Evolutionary conservation across 2,113 vertebrate genomes (phyloP), one percentile per base, ranked within the genome.

Genomic region (Saguinus midas): DNA sequence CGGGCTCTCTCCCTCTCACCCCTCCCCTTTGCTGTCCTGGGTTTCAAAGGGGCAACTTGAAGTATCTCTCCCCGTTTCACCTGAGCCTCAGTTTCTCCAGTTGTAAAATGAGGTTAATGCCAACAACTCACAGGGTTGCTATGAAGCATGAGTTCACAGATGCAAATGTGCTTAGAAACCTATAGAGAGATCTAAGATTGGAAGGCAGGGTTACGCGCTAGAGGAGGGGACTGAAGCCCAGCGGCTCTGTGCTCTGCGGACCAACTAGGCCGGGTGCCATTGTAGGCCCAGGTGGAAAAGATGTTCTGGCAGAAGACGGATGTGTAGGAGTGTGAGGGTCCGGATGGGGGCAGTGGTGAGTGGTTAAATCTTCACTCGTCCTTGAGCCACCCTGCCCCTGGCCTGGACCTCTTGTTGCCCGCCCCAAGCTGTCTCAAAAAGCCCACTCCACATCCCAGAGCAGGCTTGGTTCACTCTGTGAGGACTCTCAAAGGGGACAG

Each of bases 401-500:
- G 32, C 50, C 11, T 52, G 52, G 29, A 21, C 5, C 6, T 55
- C 78, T 35, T 18, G 3, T 4, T 32, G 58, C 29, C 70, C 61
- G 29, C 27, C 27, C 12, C 1, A 6, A 8, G 9, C 66, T 79
- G 0, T 45, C 50, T 43, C 37, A 3, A 58, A 72, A 14, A 6
- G 12, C 12, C 25, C 2, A 1, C 5, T 21, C 27, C 23, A 1
- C 55, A 32, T 8, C 25, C 8, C 72, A 32, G 16, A 27, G 92
- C 35, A 7, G 61, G 16, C 76, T 58, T 13, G 82, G 25, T n/a
- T 57, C 12, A 6, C 50, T 55, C 14, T 3, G 23, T 32, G 23
- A 48, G 72, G 70, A 13, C 18, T 18, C 3, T 1, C 3, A 37
- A 52, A 43, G 0, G 0, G 68, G 75, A 5, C 0, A 0, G 37